Percentiles rank a stretch among this genome's conserved stretches.
Conservation (phyloP, 2,113 vertebrate species). For the Ranitomeya imitator region DNA sequence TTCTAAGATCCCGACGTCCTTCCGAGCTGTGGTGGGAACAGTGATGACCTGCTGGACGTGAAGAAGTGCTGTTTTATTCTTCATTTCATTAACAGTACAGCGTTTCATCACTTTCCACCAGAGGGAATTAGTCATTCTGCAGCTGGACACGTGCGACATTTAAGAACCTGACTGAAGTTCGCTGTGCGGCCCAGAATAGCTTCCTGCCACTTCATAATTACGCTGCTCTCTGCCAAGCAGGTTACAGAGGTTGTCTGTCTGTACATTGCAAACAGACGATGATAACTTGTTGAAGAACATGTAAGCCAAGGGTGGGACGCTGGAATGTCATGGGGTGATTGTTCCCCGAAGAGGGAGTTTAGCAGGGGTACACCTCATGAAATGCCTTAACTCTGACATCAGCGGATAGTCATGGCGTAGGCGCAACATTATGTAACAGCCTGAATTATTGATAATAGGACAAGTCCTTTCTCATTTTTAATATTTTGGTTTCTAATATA, state of each 20-base stretch:
- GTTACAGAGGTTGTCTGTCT: conserved; percentile 48
- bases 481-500: neutral
- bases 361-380: neutral
- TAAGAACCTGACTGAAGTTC: neutral
- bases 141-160: conserved; percentile 21
- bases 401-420: neutral
- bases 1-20: no score
- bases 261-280: conserved; percentile 8
- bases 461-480: neutral
- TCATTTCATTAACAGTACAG: neutral
- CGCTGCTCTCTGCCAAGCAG: conserved; percentile 19
- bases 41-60: neutral
- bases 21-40: neutral
- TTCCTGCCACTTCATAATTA: conserved; percentile 47
- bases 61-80: neutral
- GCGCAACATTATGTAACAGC: neutral
- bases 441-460: neutral
- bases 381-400: neutral
- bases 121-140: conserved; percentile 15
- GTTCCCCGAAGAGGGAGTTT: neutral
- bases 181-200: conserved; percentile 27
- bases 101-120: neutral
- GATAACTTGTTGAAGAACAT: conserved; percentile 30
- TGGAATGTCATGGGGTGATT: neutral
- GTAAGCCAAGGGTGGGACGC: conserved; percentile 21